Base-by-base conservation (phyloP, 2,888 invertebrate species). In the Tenodera sinensis region DNA sequence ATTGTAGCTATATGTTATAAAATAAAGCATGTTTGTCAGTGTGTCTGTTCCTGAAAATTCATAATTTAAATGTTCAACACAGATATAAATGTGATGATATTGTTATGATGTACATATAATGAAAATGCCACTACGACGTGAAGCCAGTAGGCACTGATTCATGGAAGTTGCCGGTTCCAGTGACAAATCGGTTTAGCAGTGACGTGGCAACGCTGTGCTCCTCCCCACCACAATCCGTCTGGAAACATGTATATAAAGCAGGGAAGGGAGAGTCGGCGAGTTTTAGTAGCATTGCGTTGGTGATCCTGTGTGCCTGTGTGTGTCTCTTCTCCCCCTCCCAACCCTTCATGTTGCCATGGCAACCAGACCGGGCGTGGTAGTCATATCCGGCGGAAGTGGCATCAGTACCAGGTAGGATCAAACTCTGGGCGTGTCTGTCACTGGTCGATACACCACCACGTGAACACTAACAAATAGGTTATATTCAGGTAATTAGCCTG, bases 261-360 rank as follows among this genome's bases (percentile, higher is more conserved):
- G 20, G 54, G 54, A 71, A 71, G 54, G 54, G 54, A 71, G 54
- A 30, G 25, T 86, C 54, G 8, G 30, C 54, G 71, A 71, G 28
- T 86, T 86, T 28, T 81, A 81, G 86, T 86, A 71, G 71, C 81
- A 71, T 86, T 86, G 71, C 86, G 86, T 86, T 86, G 86, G 86
- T 81, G 86, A 28, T 81, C 71, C 30, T 86, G 86, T 83, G 34
- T 71, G 54, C 42, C 42, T 42, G 42, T 42, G 54, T 71, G 54
- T 71, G 54, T 71, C 54, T 71, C 54, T 71, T 8, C 54, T 71
- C 54, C 54, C 54, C 54, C 54, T 25, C 54, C 25, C 54, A 25
- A 71, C 25, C 54, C 20, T 15, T 14, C 42, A 12, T 20, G 54
- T 71, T 71, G 54, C 54, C 54, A 71, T 71, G 54, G 54, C 25